A percentile compares a stretch with the other conserved stretches of the same genome.
Evolutionary conservation across 1,140 invertebrate species (phyloP).

Genomic region (Contarinia nasturtii): DNA sequence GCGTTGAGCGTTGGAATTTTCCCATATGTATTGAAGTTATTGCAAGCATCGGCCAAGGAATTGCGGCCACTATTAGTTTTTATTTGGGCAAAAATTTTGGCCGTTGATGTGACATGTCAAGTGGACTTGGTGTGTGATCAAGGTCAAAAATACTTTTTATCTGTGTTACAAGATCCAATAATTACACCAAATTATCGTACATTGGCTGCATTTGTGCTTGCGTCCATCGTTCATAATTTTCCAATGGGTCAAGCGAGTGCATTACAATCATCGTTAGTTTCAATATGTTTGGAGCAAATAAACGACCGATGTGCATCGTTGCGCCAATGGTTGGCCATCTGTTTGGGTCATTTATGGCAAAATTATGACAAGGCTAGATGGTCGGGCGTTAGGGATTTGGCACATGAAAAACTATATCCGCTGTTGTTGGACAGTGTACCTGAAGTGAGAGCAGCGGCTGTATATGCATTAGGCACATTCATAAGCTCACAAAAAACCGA

Average conservation of each 20-base stretch:
- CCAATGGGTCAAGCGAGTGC: slow-evolving; percentile 71
- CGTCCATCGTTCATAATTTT: slow-evolving; percentile 82
- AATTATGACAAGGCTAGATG: slow-evolving; percentile 84
- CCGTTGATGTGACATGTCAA: slow-evolving; percentile 92
- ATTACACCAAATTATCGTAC: slow-evolving; percentile 65
- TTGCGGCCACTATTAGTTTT: slow-evolving; percentile 84
- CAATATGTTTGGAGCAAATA: slow-evolving; percentile 73
- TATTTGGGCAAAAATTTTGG: slow-evolving; percentile 98
- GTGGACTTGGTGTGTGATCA: slow-evolving; percentile 84
- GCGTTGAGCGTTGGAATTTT: slow-evolving; percentile 96
- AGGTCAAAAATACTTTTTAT: slow-evolving; percentile 79
- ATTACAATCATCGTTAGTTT: slow-evolving; percentile 67
- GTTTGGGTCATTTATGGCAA: slow-evolving; percentile 72
- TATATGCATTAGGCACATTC: slow-evolving; percentile 87
- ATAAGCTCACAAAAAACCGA: slow-evolving; percentile 56
- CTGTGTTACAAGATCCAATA: slow-evolving; percentile 61
- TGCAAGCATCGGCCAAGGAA: slow-evolving; percentile 85
- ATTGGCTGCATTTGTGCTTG: slow-evolving; percentile 78
- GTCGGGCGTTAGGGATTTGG: slow-evolving; percentile 87
- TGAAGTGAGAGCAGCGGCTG: slow-evolving; percentile 76
- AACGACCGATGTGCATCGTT: slow-evolving; percentile 39
- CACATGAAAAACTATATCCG: slow-evolving; percentile 80
- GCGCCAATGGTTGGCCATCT: slow-evolving; percentile 82
- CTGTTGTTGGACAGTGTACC: slow-evolving; percentile 63
- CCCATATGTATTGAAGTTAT: slow-evolving; percentile 90